Evolutionary conservation across 2,113 vertebrate species (phyloP).

Genomic region (Phalacrocorax brasilianus): DNA sequence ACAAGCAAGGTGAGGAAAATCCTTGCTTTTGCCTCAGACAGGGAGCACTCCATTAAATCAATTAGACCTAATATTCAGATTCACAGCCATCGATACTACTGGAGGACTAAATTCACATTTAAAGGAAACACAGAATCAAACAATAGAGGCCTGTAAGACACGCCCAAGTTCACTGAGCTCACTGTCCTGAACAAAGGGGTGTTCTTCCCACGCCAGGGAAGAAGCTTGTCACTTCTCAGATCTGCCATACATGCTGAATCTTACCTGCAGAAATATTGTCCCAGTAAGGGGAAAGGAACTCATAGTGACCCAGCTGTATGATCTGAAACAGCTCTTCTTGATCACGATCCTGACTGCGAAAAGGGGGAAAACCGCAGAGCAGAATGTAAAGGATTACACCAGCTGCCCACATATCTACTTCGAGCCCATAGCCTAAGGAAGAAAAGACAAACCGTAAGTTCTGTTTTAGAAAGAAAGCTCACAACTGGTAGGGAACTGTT

Average conservation of each 20-base stretch:
- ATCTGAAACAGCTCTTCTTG: constrained; percentile 93
- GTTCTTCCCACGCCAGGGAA: neutral
- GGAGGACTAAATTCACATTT: neutral
- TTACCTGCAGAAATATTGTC: constrained; percentile 92
- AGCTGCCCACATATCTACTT: constrained; percentile 95
- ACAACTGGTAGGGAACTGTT: neutral
- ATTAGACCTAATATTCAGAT: neutral
- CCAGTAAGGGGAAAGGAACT: constrained; percentile 94
- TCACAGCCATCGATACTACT: rapidly evolving
- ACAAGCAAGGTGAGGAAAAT: neutral
- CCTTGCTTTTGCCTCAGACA: neutral
- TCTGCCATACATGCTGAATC: neutral
- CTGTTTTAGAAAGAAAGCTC: neutral
- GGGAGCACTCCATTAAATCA: neutral
- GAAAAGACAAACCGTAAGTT: neutral
- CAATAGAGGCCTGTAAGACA: neutral
- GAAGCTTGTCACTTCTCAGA: neutral
- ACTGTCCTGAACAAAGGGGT: neutral
- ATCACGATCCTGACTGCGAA: constrained; percentile 90
- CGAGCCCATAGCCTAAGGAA: constrained; percentile 88
- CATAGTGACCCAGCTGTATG: constrained; percentile 88
- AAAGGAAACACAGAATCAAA: neutral
- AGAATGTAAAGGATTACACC: constrained; percentile 96
- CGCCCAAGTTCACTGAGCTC: neutral
- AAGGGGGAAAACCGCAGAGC: constrained; percentile 94